Evolutionary conservation across 2,888 invertebrate genomes (phyloP).

Genomic region (Standfussiana lucernea): DNA sequence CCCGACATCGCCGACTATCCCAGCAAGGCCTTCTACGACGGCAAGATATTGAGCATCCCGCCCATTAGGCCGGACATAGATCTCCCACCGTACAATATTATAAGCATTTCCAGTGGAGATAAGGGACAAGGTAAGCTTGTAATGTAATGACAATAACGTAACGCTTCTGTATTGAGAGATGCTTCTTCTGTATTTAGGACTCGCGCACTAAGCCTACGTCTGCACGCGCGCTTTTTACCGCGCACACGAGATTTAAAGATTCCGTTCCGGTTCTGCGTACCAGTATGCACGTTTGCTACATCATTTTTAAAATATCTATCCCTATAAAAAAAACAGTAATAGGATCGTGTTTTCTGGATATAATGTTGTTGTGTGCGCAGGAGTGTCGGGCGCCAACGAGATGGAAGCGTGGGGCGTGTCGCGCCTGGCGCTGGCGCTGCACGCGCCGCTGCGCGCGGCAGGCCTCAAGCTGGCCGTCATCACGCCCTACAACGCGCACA

Average conservation of each 20-base stretch:
- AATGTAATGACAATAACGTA: background rate
- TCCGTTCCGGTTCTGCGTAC: no score
- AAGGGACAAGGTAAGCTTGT: constrained; percentile 80
- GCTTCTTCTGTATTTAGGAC: background rate
- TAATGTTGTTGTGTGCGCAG: constrained; percentile 63
- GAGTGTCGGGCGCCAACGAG: constrained; percentile 80
- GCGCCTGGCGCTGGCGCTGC: constrained; percentile 78
- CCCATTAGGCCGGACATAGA: constrained; percentile 70
- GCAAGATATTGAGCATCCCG: constrained; percentile 83
- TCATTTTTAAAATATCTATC: background rate
- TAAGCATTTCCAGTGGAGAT: constrained; percentile 82
- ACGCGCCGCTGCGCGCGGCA: constrained; percentile 59
- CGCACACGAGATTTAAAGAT: no score
- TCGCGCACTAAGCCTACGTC: background rate
- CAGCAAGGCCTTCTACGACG: constrained; percentile 93
- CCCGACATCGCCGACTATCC: constrained; percentile 95
- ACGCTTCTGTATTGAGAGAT: background rate
- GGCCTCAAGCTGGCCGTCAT: constrained; percentile 82
- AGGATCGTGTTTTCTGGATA: background rate
- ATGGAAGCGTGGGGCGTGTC: constrained; percentile 86
- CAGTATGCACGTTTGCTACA: no score
- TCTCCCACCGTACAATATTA: constrained; percentile 80
- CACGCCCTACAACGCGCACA: constrained; percentile 88
- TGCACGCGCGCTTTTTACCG: background rate
- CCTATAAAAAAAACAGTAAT: background rate